Conservation (phyloP, 2,113 vertebrate genomes). For the Dipodomys ordii region DNA sequence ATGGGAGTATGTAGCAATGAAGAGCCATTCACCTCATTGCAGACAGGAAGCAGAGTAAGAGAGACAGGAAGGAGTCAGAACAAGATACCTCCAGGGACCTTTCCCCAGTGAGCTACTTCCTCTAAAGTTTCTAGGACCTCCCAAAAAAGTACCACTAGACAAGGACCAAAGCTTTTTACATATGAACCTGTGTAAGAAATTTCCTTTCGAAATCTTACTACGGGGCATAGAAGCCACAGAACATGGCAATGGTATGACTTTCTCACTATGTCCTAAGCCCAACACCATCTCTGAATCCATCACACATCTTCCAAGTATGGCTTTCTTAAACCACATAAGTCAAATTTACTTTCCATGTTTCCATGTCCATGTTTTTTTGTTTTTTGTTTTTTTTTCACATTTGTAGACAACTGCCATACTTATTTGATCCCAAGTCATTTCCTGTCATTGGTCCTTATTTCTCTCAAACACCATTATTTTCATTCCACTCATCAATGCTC, state of each 20-base stretch:
- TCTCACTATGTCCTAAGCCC: not conserved
- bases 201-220: too few relatives aligned
- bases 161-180: too few relatives aligned
- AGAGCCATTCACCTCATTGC: too few relatives aligned
- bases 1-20: too few relatives aligned
- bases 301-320: not conserved
- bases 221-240: not conserved
- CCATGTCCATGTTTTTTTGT: not conserved
- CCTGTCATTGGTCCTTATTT: not conserved
- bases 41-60: too few relatives aligned
- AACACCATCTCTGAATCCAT: not conserved
- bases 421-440: not conserved
- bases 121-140: too few relatives aligned
- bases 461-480: not conserved
- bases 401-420: not conserved
- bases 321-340: not conserved
- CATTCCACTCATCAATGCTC: not conserved
- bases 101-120: too few relatives aligned
- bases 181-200: too few relatives aligned
- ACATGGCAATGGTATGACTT: accelerated
- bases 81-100: too few relatives aligned
- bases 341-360: too few relatives aligned
- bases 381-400: not conserved
- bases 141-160: too few relatives aligned
- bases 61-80: too few relatives aligned